Conservation (phyloP, 2,113 vertebrate species). For the Pardalotus punctatus region DNA sequence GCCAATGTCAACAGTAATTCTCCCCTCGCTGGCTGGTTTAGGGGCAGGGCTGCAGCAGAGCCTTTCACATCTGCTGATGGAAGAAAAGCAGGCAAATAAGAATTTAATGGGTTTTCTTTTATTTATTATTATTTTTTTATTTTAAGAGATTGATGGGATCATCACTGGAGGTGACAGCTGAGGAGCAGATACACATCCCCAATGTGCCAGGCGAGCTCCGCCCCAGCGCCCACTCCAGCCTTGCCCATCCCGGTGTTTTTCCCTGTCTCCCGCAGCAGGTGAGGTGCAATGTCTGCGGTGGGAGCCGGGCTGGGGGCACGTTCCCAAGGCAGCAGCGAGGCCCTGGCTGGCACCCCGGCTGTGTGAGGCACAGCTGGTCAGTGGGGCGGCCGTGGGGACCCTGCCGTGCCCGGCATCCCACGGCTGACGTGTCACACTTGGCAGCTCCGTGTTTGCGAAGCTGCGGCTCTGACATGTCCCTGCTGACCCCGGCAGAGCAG, state of each 20-base stretch:
- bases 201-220: accelerated
- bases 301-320: neutral
- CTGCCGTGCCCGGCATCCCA: accelerated
- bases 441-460: neutral
- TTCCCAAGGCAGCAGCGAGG: neutral
- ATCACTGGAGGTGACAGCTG: neutral
- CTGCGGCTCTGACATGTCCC: neutral
- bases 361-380: neutral
- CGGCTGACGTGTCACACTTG: neutral
- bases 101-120: neutral
- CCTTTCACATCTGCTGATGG: neutral
- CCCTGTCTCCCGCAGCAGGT: accelerated
- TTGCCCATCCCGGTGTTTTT: neutral
- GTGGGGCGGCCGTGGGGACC: neutral
- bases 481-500: neutral
- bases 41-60: neutral
- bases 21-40: neutral
- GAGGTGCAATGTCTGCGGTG: neutral
- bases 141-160: neutral
- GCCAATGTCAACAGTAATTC: neutral
- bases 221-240: accelerated
- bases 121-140: neutral
- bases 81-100: neutral
- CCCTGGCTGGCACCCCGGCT: neutral
- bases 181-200: neutral